Conservation (phyloP, 1,140 invertebrate genomes). For the Mya arenaria region DNA sequence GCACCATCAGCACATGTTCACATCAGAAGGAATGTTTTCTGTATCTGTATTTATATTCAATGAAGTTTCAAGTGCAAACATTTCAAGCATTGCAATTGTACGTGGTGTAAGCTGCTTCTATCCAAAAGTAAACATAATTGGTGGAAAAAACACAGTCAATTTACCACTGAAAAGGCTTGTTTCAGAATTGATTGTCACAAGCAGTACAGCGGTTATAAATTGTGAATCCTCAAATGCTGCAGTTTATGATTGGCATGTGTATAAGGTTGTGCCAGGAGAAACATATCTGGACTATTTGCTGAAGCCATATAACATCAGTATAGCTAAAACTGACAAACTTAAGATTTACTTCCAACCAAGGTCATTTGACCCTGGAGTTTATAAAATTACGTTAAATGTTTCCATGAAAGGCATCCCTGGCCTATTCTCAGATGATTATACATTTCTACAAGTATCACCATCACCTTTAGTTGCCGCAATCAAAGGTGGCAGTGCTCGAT, state of each 20-base stretch:
- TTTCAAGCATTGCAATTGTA: slow-evolving; percentile 50
- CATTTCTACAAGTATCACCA: slow-evolving; percentile 44
- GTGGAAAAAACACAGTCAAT: slow-evolving; percentile 58
- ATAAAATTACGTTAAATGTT: slow-evolving; percentile 63
- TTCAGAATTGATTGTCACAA: slow-evolving; percentile 58
- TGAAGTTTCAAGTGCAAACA: slow-evolving; percentile 47
- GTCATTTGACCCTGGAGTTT: slow-evolving; percentile 52
- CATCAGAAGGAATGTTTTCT: slow-evolving; percentile 50
- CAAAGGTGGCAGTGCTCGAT: slow-evolving; percentile 53
- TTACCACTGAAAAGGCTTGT: slow-evolving; percentile 47
- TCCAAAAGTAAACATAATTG: slow-evolving; percentile 54
- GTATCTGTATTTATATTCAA: slow-evolving; percentile 53
- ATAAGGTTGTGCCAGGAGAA: slow-evolving; percentile 34
- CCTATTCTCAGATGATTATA: slow-evolving; percentile 51
- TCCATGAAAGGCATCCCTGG: slow-evolving; percentile 62
- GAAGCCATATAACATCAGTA: slow-evolving; percentile 14
- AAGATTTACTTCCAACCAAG: slow-evolving; percentile 56
- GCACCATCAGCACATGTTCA: slow-evolving; percentile 47
- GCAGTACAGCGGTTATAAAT: slow-evolving; percentile 59
- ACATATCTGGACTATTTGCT: slow-evolving; percentile 57
- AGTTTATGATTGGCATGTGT: slow-evolving; percentile 53
- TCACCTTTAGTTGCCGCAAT: slow-evolving; percentile 54
- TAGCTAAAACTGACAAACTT: slow-evolving; percentile 42
- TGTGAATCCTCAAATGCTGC: slow-evolving; percentile 59
- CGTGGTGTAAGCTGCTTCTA: slow-evolving; percentile 61